phyloP scores from a whole-genome alignment of 2,797 vertebrate species.

The Parotocinclus haroldoi region DNA sequence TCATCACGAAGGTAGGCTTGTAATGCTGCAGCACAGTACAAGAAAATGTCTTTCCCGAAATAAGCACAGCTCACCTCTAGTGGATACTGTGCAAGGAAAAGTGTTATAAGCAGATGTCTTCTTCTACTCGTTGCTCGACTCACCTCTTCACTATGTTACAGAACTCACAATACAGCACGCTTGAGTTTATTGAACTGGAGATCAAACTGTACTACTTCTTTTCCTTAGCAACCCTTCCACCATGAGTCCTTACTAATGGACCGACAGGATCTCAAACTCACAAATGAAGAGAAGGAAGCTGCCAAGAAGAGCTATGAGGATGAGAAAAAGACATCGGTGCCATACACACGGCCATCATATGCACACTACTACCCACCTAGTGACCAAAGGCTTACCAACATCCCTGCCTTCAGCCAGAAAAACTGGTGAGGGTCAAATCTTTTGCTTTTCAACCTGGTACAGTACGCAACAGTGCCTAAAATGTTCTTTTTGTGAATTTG shows the following conservation, averaged over 20 bases:
- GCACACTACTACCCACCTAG: slow-evolving; percentile 95
- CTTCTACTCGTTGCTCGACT: too few species aligned
- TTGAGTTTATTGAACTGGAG: too few species aligned
- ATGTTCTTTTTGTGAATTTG: too few species aligned
- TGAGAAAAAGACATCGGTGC: slow-evolving; percentile 93
- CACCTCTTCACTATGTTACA: too few species aligned
- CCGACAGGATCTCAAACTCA: slow-evolving; percentile 93
- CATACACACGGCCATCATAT: slow-evolving; percentile 92
- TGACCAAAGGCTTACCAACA: slow-evolving; percentile 86
- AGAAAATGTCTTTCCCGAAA: too few species aligned
- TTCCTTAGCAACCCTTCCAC: slow-evolving; percentile 87
- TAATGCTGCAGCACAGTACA: background rate
- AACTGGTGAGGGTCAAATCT: slow-evolving; percentile 80
- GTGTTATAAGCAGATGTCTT: too few species aligned
- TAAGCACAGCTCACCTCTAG: too few species aligned
- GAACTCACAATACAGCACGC: too few species aligned
- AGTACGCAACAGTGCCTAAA: too few species aligned
- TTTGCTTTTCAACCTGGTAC: background rate
- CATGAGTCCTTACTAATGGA: slow-evolving; percentile 96
- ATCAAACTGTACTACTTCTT: background rate
- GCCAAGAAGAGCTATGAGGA: slow-evolving; percentile 98
- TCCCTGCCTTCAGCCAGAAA: slow-evolving; percentile 92
- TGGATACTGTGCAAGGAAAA: too few species aligned
- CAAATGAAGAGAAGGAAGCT: slow-evolving; percentile 96
- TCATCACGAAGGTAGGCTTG: slow-evolving; percentile 90